Conservation (phyloP, 1,140 invertebrate species). For the Caenorhabditis briggsae region DNA sequence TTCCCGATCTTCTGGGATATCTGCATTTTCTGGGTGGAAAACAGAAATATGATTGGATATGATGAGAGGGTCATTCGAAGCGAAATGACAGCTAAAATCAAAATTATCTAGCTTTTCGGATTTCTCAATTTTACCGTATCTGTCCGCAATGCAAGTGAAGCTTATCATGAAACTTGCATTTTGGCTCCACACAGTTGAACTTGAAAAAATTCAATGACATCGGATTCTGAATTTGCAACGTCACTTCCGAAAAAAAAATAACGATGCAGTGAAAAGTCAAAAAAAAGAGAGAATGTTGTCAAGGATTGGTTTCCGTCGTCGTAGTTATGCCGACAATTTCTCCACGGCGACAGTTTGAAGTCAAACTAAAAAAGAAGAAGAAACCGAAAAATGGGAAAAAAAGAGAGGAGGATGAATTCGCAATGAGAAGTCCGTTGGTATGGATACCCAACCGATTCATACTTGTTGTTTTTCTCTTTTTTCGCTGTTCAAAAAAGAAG, state of each 20-base stretch:
- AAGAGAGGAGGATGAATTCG: not conserved
- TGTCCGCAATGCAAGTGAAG: slow-evolving; percentile 33
- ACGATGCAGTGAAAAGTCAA: slow-evolving; percentile 29
- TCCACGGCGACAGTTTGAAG: not conserved
- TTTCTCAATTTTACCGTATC: not conserved
- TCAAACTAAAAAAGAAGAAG: not conserved
- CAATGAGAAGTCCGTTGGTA: not conserved
- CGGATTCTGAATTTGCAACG: not conserved
- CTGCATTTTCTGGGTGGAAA: slow-evolving; percentile 12
- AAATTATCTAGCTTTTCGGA: not conserved
- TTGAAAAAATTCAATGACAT: slow-evolving; percentile 12
- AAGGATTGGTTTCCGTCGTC: slow-evolving; percentile 46
- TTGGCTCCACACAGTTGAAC: not conserved
- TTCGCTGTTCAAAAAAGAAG: not conserved
- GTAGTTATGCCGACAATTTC: slow-evolving; percentile 32
- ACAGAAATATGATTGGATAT: slow-evolving; percentile 34
- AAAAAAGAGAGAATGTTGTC: slow-evolving; percentile 3
- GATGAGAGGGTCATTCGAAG: slow-evolving; percentile 18
- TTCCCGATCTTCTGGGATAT: slow-evolving; percentile 12
- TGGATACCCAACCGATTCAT: not conserved
- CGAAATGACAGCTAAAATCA: slow-evolving; percentile 23
- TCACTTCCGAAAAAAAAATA: not conserved
- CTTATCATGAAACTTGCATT: slow-evolving; percentile 4
- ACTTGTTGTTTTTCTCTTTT: not conserved
- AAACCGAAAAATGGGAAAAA: not conserved